These are phyloP conservation scores for Thalassophryne amazonica DNA, from an alignment of 2,797 vertebrate species.

Conservation along the genomic window DNA sequence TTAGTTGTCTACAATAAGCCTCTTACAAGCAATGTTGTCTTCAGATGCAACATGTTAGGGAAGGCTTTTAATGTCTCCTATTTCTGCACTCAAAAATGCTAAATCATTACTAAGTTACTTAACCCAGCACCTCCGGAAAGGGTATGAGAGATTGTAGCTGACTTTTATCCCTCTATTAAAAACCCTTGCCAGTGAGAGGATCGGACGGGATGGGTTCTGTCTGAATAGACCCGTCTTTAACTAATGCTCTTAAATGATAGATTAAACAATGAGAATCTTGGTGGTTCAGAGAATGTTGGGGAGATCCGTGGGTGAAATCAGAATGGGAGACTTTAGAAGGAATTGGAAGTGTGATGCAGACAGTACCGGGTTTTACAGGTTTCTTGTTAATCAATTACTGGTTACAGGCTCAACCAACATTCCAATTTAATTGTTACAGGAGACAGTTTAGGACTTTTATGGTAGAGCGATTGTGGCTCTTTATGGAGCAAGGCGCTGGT, in stretches of 20 bases:
- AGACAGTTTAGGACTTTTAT: conserved; percentile 29
- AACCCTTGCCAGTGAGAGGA: conserved; percentile 41
- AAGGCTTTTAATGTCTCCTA: conserved; percentile 71
- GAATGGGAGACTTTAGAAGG: conserved; percentile 29
- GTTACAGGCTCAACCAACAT: conserved; percentile 13
- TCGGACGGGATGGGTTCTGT: conserved; percentile 13
- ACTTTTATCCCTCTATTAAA: conserved; percentile 50
- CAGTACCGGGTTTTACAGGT: conserved; percentile 3
- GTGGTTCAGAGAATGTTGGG: conserved; percentile 19
- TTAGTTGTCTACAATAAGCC: conserved; percentile 28
- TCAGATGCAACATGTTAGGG: conserved; percentile 57
- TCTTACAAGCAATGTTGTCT: conserved; percentile 55
- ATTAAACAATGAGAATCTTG: conserved; percentile 54
- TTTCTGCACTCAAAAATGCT: conserved; percentile 62
- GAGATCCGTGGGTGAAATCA: conserved; percentile 46
- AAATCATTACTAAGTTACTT: conserved; percentile 75
- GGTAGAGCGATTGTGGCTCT: conserved; percentile 16
- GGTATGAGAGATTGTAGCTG: conserved; percentile 53
- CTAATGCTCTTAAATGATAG: conserved; percentile 64
- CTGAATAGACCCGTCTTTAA: conserved; percentile 48
- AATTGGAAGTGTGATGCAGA: conserved; percentile 5
- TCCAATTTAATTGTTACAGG: conserved; percentile 3
- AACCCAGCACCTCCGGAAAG: conserved; percentile 54
- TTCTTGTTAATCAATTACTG: conserved; percentile 10
- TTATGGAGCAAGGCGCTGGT: conserved; percentile 18